A percentile compares a stretch with the other conserved stretches of the same genome.
phyloP scores from a whole-genome alignment of 2,797 vertebrate genomes.

The Sebastes iracundus region DNA sequence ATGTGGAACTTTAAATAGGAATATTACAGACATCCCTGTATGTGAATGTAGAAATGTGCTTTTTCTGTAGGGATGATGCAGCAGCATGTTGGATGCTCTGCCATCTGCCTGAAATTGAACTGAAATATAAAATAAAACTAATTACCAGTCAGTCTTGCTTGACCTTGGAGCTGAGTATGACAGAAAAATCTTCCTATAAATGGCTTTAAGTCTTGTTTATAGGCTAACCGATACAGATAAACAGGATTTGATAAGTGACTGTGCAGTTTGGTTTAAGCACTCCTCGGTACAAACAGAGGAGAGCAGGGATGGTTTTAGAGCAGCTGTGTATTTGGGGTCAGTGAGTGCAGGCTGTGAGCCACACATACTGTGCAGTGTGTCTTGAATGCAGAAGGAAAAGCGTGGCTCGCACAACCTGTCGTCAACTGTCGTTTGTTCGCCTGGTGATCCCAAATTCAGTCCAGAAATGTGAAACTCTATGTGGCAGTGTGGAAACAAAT shows the following conservation, averaged over 20 bases:
- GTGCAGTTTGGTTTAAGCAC: conserved; percentile 38
- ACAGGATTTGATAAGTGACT: conserved; percentile 10
- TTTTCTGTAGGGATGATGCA: neutral
- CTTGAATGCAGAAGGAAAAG: conserved; percentile 58
- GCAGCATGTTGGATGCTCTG: conserved; percentile 1
- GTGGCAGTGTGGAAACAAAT: conserved; percentile 8
- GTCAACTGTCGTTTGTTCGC: conserved; percentile 39
- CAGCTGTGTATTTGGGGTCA: conserved; percentile 75
- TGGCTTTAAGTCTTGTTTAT: conserved; percentile 4
- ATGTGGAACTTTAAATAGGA: neutral
- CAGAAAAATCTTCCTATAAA: neutral
- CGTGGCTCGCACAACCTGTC: conserved; percentile 27
- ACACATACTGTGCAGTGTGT: conserved; percentile 58
- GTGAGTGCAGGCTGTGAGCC: conserved; percentile 64
- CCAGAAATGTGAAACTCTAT: conserved; percentile 31
- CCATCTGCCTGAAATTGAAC: conserved; percentile 2
- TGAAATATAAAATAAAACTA: conserved; percentile 14
- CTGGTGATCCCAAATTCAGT: conserved; percentile 45
- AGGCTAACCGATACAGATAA: conserved; percentile 4
- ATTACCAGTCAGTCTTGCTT: conserved; percentile 33
- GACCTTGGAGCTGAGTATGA: conserved; percentile 70
- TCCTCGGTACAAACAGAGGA: conserved; percentile 28
- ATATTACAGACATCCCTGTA: neutral
- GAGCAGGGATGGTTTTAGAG: conserved; percentile 62
- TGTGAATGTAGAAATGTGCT: conserved; percentile 1